A percentile compares a stretch with the other conserved stretches of the same genome.
These are phyloP conservation scores for Sparidentex hasta DNA, from an alignment of 2,797 vertebrate species.

Conservation along the genomic window DNA sequence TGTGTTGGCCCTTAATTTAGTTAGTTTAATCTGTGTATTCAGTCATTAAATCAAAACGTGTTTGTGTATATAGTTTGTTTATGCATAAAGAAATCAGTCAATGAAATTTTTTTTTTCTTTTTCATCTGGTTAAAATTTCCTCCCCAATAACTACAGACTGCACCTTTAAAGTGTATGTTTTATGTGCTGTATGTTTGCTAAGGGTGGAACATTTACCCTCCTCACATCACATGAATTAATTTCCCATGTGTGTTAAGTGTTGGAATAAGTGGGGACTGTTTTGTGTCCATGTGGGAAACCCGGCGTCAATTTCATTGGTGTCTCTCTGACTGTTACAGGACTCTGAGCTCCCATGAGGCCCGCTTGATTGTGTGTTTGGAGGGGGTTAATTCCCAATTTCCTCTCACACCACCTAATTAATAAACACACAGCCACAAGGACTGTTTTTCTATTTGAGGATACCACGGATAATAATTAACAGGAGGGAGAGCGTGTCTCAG, in stretches of 20 bases:
- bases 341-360: neutral
- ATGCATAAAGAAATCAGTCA: too few species aligned
- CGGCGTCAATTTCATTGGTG: slow-evolving; percentile 32
- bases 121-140: too few species aligned
- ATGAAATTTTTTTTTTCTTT: too few species aligned
- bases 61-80: too few species aligned
- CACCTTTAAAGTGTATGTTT: neutral
- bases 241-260: slow-evolving; percentile 5
- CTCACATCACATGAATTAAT: neutral
- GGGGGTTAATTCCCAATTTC: neutral
- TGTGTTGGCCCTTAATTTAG: too few species aligned
- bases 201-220: slow-evolving; percentile 6
- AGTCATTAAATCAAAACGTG: too few species aligned
- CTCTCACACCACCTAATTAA: slow-evolving; percentile 20
- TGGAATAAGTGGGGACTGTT: slow-evolving; percentile 4
- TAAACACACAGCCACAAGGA: slow-evolving; percentile 20
- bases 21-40: too few species aligned
- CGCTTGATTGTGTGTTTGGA: slow-evolving; percentile 21
- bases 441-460: neutral
- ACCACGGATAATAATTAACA: neutral
- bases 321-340: slow-evolving; percentile 17
- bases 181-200: neutral
- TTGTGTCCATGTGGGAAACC: slow-evolving; percentile 10
- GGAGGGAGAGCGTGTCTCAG: neutral
- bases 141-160: too few species aligned